Evolutionary conservation across 2,113 vertebrate species (phyloP).

Genomic region (Hypanus sabinus): DNA sequence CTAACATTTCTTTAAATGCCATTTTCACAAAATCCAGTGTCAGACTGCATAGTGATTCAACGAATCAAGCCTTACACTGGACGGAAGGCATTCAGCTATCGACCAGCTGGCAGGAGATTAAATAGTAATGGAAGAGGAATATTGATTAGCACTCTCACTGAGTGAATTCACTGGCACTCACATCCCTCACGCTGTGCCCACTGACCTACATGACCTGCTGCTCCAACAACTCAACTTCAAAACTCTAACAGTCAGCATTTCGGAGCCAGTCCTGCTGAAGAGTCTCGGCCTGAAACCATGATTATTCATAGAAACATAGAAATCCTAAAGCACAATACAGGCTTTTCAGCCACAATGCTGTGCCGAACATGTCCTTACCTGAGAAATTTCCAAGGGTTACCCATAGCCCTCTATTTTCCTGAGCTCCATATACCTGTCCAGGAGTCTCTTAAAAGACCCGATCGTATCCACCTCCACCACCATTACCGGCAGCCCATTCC

Average conservation of each 20-base stretch:
- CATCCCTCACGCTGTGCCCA: background rate
- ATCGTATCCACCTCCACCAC: no score
- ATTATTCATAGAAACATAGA: no score
- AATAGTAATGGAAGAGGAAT: background rate
- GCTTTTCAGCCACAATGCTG: no score
- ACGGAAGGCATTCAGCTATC: background rate
- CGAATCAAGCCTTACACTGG: background rate
- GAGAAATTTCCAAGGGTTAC: no score
- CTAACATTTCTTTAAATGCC: background rate
- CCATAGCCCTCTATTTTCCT: no score
- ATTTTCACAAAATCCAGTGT: background rate
- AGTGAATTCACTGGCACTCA: background rate
- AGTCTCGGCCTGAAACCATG: no score
- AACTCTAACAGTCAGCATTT: background rate
- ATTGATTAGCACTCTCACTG: background rate
- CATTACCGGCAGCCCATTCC: no score
- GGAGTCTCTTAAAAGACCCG: no score
- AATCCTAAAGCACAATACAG: no score
- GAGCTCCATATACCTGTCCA: no score
- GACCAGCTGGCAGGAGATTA: background rate
- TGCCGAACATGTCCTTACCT: no score
- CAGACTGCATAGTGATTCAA: background rate
- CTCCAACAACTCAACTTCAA: background rate
- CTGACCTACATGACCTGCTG: background rate
- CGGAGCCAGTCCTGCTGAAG: no score